phyloP scores from a whole-genome alignment of 2,113 vertebrate species.

The Nothocercus nigrocapillus region DNA sequence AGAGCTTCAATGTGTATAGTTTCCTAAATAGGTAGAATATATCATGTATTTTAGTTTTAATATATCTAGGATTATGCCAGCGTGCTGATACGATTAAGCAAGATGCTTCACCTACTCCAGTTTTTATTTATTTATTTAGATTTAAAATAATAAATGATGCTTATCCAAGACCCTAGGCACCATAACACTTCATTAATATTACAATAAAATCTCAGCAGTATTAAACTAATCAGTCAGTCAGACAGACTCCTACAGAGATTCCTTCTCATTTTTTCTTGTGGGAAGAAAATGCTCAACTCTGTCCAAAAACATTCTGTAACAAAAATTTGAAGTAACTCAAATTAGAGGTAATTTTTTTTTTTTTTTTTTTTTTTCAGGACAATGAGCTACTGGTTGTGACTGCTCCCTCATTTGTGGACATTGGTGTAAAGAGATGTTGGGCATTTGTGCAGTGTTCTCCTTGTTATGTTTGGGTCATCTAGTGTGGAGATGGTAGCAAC shows the following conservation, averaged over 20 bases:
- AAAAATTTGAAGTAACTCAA: not conserved
- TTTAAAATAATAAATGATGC: conserved; percentile 33
- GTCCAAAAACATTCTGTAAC: not conserved
- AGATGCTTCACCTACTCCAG: not conserved
- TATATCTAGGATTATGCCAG: not conserved
- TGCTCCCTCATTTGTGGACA: not conserved
- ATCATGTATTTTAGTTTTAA: not conserved
- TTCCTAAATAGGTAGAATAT: not conserved
- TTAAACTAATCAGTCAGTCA: conserved; percentile 51
- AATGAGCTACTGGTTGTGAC: not conserved
- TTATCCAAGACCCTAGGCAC: conserved; percentile 18
- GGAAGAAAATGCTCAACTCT: not conserved
- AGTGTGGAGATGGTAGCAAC: not conserved
- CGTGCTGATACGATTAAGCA: not conserved
- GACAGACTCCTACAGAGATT: conserved; percentile 24
- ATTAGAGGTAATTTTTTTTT: not conserved
- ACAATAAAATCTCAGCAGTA: conserved; percentile 40
- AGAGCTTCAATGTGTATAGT: not conserved
- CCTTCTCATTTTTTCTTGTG: not conserved
- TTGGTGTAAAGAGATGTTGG: not conserved
- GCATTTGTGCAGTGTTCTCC: not conserved
- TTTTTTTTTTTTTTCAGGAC: not conserved
- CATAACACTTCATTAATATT: conserved; percentile 17
- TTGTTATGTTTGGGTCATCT: not conserved
- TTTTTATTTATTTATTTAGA: conserved; percentile 34